Evolutionary conservation across 1,140 invertebrate species (phyloP).

Genomic region (Cyrtorhinus lividipennis): DNA sequence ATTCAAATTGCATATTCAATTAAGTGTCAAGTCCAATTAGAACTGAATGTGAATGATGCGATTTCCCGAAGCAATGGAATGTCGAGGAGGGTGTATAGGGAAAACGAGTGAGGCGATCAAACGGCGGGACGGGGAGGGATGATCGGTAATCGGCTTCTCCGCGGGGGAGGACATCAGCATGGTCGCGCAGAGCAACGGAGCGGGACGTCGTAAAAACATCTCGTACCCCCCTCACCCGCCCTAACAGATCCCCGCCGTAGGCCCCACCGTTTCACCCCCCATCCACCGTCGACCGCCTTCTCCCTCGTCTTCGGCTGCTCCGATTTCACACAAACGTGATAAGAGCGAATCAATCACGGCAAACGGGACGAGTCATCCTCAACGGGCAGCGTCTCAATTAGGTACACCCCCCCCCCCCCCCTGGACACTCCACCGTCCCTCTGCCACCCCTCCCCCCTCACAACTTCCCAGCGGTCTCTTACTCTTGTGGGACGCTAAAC

Average conservation of each 20-base stretch:
- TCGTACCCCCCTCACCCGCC: background rate
- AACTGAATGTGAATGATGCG: no score
- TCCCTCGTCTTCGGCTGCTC: background rate
- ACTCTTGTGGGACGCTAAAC: no score
- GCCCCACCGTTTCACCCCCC: no score
- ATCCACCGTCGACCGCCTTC: background rate
- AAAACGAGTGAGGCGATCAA: no score
- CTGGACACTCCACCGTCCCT: slow-evolving; percentile 16
- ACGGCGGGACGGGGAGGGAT: no score
- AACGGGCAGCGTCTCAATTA: background rate
- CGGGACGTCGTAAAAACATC: background rate
- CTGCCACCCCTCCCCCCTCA: background rate
- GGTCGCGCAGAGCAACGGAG: background rate
- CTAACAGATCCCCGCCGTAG: no score
- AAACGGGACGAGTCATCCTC: background rate
- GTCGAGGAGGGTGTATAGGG: no score
- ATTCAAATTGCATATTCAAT: no score
- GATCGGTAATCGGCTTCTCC: no score
- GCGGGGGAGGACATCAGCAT: background rate
- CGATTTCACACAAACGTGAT: slow-evolving; percentile 7
- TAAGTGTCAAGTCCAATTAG: no score
- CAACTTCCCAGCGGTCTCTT: no score
- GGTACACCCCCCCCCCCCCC: slow-evolving; percentile 2
- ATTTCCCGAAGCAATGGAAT: no score
- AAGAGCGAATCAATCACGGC: slow-evolving; percentile 1